Base-by-base conservation (phyloP, 1,140 invertebrate genomes). In the Macrocentrus cingulum region DNA sequence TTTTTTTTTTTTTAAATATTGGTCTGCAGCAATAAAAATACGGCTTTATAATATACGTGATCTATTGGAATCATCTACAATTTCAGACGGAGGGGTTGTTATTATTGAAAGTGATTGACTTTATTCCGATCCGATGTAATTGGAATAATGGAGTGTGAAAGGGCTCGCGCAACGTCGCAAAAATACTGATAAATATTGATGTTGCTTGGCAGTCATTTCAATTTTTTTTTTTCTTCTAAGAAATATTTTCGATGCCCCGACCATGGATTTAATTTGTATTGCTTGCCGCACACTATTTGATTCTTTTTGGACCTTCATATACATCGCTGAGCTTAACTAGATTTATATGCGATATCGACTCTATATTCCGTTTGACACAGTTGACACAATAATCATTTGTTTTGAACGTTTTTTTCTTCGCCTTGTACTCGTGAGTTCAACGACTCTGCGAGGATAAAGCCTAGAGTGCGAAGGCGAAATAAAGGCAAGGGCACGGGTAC, bases 121-220 rank as follows among this genome's bases (percentile, higher is more conserved):
- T 44, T 54, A n/a, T 32, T 54, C 13, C 15, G 29, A 32, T 9
- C 32, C 20, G 41, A 39, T 29, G n/a, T 23, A 23, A 19, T 42
- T 54, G 15, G n/a, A 54, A 44, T 22, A 22, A n/a, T n/a, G n/a
- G n/a, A n/a, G n/a, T n/a, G 2, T 20, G 29, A 34, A 11, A 50
- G 25, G 42, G 18, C 19, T 46, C 42, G 32, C 53, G 18, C 42
- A 34, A 56, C 42, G 53, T 50, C 42, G 29, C 34, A 49, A 37
- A 57, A 57, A 57, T 57, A 57, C 55, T 57, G 55, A 50, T 50
- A n/a, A n/a, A n/a, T 57, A 41, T 22, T 49, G 55, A 50, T 57
- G 46, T 57, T 57, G 9, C 15, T 50, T 57, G 55, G 55, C 55
- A 57, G 55, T 57, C 45, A 49, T 32, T 49, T 32, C 20, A 32